Base-by-base conservation (phyloP, 2,888 invertebrate genomes). In the Meganola albula region DNA sequence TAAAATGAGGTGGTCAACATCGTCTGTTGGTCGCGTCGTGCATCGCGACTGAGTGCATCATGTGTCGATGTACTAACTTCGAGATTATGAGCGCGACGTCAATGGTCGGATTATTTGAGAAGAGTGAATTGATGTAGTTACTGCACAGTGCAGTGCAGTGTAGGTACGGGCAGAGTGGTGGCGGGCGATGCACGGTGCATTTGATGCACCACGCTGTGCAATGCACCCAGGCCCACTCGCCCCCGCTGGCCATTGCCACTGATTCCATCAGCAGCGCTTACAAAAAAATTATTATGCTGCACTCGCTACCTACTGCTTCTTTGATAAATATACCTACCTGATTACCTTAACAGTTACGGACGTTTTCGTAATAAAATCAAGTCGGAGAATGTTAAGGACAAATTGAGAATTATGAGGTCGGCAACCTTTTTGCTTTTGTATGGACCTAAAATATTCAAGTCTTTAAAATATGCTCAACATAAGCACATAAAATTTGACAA, bases 41-140 rank as follows among this genome's bases (percentile, higher is more conserved):
- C 59, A 59, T 60, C 58, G 59, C 60, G 60, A 63, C 60, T 59
- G 58, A 63, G 58, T 57, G 61, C 58, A 39, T 39, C 38, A 36
- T 31, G 42, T 34, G 38, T 63, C 58, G 44, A 58, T 56, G 58
- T 60, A 58, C 55, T 54, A 59, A 65, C 57, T 60, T 63, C 51
- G 56, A 58, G 63, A 73, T 74, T 74, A 74, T 63, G 68, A 61
- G 58, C 66, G 65, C 65, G 60, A 73, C 62, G 82, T 78, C 79
- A 79, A 76, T 74, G 80, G 54, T 64, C 79, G 76, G 78, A 73
- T 79, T 79, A 80, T 80, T 73, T 63, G 69, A 70, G 68, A 71
- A 68, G 52, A 67, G 60, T 64, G 62, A 66, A 73, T 68, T 65
- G 65, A 69, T 67, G 66, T 63, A 39, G 34, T 32, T 44, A 49